Conservation (phyloP, 2,888 invertebrate genomes). For the Panzeria rudis region DNA sequence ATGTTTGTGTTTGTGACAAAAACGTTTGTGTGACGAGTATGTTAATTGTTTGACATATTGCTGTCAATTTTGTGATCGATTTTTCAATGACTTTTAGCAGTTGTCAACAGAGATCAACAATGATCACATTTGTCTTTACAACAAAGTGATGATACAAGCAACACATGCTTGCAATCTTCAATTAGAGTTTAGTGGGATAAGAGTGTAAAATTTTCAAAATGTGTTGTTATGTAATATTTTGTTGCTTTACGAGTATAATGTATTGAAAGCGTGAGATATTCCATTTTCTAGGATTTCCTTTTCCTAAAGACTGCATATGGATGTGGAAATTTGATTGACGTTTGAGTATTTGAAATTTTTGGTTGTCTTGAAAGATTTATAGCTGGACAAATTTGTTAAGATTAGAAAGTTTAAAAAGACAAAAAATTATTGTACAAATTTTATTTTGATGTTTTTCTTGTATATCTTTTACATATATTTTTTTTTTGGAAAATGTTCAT, state of each 20-base stretch:
- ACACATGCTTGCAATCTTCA: slow-evolving; percentile 38
- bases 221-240: not conserved
- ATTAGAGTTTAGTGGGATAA: not conserved
- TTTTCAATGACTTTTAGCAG: slow-evolving; percentile 67
- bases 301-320: not conserved
- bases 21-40: slow-evolving; percentile 10
- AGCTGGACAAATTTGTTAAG: slow-evolving; percentile 65
- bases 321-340: slow-evolving; percentile 55
- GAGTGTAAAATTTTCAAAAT: slow-evolving; percentile 19
- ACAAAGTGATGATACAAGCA: slow-evolving; percentile 24
- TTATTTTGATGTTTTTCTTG: slow-evolving; percentile 18
- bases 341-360: slow-evolving; percentile 43
- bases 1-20: not conserved
- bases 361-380: slow-evolving; percentile 57
- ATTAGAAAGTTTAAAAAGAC: slow-evolving; percentile 65
- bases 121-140: slow-evolving; percentile 5
- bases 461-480: not conserved
- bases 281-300: slow-evolving; percentile 41
- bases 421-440: slow-evolving; percentile 53
- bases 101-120: slow-evolving; percentile 66
- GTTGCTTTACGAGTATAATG: not conserved
- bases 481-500: slow-evolving; percentile 33
- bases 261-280: slow-evolving; percentile 58
- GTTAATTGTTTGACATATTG: slow-evolving; percentile 71
- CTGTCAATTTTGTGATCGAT: slow-evolving; percentile 71